Evolutionary conservation across 2,888 invertebrate species (phyloP), one percentile per base, ranked within the genome.

Genomic region (Eutolmus rufibarbis): DNA sequence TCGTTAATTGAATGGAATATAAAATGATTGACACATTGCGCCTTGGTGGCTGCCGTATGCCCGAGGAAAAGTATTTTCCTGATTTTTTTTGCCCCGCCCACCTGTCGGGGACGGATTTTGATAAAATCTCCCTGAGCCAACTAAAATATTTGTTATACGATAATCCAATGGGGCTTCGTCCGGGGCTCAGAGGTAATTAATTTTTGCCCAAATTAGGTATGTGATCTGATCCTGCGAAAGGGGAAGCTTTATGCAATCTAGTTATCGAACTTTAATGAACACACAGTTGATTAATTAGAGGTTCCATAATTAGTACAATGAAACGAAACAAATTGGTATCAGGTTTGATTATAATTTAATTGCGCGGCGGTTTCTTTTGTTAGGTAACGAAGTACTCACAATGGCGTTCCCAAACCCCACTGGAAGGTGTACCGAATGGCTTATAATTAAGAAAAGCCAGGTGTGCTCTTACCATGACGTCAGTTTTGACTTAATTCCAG

Each of bases 221-320:
- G 51, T 51, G 51, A 51, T 40, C 77, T 77, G 77, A 77, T 77
- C 34, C 37, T 77, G 9, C 19, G 40, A 77, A 77, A 37, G 34
- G 77, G 77, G 34, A 37, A 37, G 77, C 77, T 77, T 77, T 77
- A 40, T 34, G 77, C 77, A 77, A 77, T 77, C 77, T 43, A 43
- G 28, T 79, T 79, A 79, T 79, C 79, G 79, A 79, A 79, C 79
- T 51, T 79, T 79, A 43, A 51, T 37, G 31, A 79, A 79, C 51
- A 79, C 79, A 19, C 51, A 51, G 43, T 79, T 51, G 43, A 79
- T 79, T 79, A 79, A 79, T 79, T 79, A 51, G 43, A 79, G 51
- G 28, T 79, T 31, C 77, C 31, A 51, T 79, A 79, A 79, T 79
- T 79, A 51, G 79, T 51, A 79, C 23, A 79, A 43, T 43, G 51